Conservation (phyloP, 2,888 invertebrate species). For the Galeopsomyia nigrocyanea region DNA sequence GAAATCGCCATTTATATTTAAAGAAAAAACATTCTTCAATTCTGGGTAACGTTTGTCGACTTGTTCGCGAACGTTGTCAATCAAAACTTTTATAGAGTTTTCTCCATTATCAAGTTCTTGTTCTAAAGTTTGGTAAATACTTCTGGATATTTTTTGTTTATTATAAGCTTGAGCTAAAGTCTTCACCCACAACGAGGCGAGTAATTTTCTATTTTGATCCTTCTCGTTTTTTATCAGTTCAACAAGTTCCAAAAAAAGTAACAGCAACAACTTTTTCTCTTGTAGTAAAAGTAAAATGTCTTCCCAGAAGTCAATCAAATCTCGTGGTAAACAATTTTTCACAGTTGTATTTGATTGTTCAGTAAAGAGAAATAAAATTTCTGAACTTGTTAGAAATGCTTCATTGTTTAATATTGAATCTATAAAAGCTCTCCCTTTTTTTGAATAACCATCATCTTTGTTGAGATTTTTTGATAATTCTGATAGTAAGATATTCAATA, state of each 20-base stretch:
- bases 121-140: slow-evolving; percentile 54
- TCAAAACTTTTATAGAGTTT: slow-evolving; percentile 48
- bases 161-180: slow-evolving; percentile 69
- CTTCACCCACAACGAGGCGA: slow-evolving; percentile 73
- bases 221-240: slow-evolving; percentile 66
- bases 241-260: slow-evolving; percentile 70
- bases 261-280: slow-evolving; percentile 70
- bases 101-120: slow-evolving; percentile 51
- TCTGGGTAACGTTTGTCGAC: slow-evolving; percentile 54
- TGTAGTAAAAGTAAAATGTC: slow-evolving; percentile 72
- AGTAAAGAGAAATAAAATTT: slow-evolving; percentile 57
- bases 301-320: slow-evolving; percentile 70
- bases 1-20: slow-evolving; percentile 53
- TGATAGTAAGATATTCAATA: slow-evolving; percentile 54
- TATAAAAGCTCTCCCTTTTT: slow-evolving; percentile 56
- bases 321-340: slow-evolving; percentile 54
- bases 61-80: slow-evolving; percentile 52
- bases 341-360: slow-evolving; percentile 30
- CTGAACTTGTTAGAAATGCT: slow-evolving; percentile 60
- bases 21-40: slow-evolving; percentile 51
- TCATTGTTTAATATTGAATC: slow-evolving; percentile 59
- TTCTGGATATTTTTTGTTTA: slow-evolving; percentile 64
- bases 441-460: slow-evolving; percentile 51
- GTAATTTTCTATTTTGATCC: slow-evolving; percentile 61
- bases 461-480: slow-evolving; percentile 58